These are phyloP conservation scores for Lepidotrigona ventralis DNA, from an alignment of 1,140 invertebrate genomes.

Conservation along the genomic window DNA sequence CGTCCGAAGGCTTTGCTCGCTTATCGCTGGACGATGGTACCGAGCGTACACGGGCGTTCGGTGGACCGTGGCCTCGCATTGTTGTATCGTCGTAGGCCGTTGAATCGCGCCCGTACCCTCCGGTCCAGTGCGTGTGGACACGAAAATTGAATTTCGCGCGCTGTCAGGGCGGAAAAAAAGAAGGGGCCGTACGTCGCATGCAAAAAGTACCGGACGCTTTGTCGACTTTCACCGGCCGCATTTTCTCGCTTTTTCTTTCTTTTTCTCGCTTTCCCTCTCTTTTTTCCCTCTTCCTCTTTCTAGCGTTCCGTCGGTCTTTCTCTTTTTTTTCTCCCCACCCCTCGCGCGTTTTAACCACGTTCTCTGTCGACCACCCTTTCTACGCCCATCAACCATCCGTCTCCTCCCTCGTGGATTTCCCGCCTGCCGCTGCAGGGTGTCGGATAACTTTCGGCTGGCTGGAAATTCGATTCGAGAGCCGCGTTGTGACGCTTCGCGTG, in stretches of 20 bases:
- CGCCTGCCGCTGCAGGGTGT: constrained; percentile 24
- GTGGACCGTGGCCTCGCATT: constrained; percentile 49
- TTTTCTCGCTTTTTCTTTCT: background rate
- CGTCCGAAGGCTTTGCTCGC: constrained; percentile 5
- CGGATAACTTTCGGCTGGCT: constrained; percentile 55
- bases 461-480: constrained; percentile 53
- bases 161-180: constrained; percentile 48
- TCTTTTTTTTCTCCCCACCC: background rate
- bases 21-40: constrained; percentile 42
- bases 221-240: constrained; percentile 17
- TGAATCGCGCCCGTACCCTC: background rate
- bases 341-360: constrained; percentile 1
- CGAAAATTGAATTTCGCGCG: constrained; percentile 59
- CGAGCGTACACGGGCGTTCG: constrained; percentile 18
- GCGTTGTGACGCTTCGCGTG: constrained; percentile 13
- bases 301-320: background rate
- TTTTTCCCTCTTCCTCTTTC: background rate
- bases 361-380: background rate
- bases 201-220: constrained; percentile 35
- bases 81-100: constrained; percentile 12
- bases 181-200: constrained; percentile 9
- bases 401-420: background rate
- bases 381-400: background rate
- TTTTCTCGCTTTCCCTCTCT: background rate
- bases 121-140: constrained; percentile 30